Evolutionary conservation across 1,140 invertebrate species (phyloP), one percentile per base, ranked within the genome.

Genomic region (Chlorops oryzae): DNA sequence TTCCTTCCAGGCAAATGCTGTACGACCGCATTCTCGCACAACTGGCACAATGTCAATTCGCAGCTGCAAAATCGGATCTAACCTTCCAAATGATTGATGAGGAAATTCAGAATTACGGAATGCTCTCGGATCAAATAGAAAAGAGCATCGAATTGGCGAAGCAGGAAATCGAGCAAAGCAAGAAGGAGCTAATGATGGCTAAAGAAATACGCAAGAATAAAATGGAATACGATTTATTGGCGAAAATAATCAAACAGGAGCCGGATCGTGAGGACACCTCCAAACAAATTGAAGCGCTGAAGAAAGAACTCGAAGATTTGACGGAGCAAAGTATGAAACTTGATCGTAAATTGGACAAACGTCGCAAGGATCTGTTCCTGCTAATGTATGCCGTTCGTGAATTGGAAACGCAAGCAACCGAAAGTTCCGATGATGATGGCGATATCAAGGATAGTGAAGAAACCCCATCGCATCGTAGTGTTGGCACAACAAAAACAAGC

Each of bases 211-310:
- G 92, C 2, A 91, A 91, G 67, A 93, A 96, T 70, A 81, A 88
- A 59, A 85, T 90, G 75, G 92, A 96, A 63, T 96, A 96, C 75
- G 92, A 96, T 79, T 83, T 92, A 5, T 59, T 96, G 21, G 92
- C 92, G 1, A 88, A 90, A 73, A 81, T 93, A 3, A 96, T 96
- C 54, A 85, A 86, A 56, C 81, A 88, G 59, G 88, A 96, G 62
- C 92, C 93, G 1, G 90, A 94, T 65, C 80, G 92, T 63, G 84
- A 86, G 64, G 83, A 88, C 55, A 94, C 91, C 2, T 80, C 86
- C 54, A 75, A 83, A 52, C 85, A 88, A 58, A 74, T 94, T 1
- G 76, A 81, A 37, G 79, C 80, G 28, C 73, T 93, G 10, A 83
- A 86, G 60, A 81, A 83, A 55, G 89, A 94, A 65, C 72, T 95